Conservation (phyloP, 2,797 vertebrate species). For the Centroberyx gerrardi region DNA sequence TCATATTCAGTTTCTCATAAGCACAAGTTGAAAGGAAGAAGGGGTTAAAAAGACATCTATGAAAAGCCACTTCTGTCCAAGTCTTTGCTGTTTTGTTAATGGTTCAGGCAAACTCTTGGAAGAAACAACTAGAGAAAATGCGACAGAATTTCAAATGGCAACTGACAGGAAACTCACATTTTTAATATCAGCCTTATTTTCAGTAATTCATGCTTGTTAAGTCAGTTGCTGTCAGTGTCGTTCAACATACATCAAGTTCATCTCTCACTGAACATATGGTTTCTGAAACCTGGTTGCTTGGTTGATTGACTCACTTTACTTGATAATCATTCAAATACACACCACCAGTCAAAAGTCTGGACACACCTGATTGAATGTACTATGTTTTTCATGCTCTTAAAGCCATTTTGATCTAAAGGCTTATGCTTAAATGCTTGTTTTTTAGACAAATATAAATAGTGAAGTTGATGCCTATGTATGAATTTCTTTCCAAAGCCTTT, state of each 20-base stretch:
- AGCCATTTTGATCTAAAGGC: too few relatives aligned
- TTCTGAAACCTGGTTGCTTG: background rate
- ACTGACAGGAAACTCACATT: slow-evolving; percentile 5
- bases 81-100: slow-evolving; percentile 34
- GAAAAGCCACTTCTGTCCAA: slow-evolving; percentile 14
- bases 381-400: too few relatives aligned
- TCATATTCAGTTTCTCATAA: slow-evolving; percentile 22
- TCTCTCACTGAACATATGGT: background rate
- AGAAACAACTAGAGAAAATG: slow-evolving; percentile 34
- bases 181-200: slow-evolving; percentile 2
- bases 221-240: background rate
- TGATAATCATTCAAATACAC: background rate
- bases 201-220: background rate
- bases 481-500: too few relatives aligned
- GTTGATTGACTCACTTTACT: background rate
- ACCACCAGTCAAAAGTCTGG: too few relatives aligned
- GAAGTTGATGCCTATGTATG: too few relatives aligned
- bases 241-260: background rate
- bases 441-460: too few relatives aligned
- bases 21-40: slow-evolving; percentile 46
- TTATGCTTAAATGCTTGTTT: too few relatives aligned
- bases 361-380: too few relatives aligned
- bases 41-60: slow-evolving; percentile 37
- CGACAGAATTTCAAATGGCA: slow-evolving; percentile 16
- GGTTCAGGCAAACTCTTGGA: slow-evolving; percentile 26